phyloP scores from a whole-genome alignment of 1,140 invertebrate species.

The Panagrolaimus sp. region DNA sequence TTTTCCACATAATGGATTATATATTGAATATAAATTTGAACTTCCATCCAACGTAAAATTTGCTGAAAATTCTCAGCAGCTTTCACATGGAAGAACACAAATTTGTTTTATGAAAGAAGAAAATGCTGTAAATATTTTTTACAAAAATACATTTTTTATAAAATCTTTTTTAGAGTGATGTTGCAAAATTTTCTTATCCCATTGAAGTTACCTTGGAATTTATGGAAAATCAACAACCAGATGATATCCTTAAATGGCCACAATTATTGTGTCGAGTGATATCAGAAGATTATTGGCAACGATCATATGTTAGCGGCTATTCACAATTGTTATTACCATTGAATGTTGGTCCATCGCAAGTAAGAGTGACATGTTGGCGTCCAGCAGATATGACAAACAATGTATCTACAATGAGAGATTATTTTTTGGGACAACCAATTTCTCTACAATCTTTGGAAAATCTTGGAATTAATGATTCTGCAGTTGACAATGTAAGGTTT shows the following conservation, averaged over 20 bases:
- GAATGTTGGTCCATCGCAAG: not conserved
- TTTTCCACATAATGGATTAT: not conserved
- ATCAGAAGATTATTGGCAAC: constrained; percentile 2
- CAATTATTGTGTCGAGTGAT: not conserved
- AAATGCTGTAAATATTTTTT: constrained; percentile 8
- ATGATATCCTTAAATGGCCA: not conserved
- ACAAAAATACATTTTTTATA: not conserved
- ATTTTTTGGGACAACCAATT: not conserved
- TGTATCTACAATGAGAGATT: constrained; percentile 5
- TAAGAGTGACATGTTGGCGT: not conserved
- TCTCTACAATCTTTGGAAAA: not conserved
- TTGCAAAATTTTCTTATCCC: constrained; percentile 6
- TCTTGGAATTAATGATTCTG: not conserved
- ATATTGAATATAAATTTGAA: not conserved
- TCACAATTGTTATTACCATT: not conserved
- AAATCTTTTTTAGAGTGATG: not conserved
- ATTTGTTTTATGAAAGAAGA: constrained; percentile 8
- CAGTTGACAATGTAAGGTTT: not conserved
- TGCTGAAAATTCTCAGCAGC: not conserved
- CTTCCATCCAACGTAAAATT: not conserved
- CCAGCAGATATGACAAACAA: not conserved
- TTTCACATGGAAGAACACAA: not conserved
- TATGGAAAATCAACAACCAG: not conserved
- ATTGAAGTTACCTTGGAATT: constrained; percentile 4
- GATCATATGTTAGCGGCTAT: constrained; percentile 1